These are phyloP conservation scores for Pollimyrus isidori DNA, from an alignment of 2,113 vertebrate species.

Conservation along the genomic window DNA sequence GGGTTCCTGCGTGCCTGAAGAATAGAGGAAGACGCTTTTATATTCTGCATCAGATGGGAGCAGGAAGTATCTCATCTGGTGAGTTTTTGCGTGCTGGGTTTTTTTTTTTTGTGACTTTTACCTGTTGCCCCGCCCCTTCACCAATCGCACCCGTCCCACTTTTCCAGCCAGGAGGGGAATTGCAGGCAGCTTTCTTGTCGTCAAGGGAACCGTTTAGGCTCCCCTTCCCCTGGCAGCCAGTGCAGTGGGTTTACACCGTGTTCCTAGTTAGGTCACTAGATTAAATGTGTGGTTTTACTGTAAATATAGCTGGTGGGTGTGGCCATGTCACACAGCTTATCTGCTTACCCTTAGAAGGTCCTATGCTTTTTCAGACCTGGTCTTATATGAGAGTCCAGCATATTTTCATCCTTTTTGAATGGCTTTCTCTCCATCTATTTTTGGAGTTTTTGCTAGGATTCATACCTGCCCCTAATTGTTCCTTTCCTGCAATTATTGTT, in stretches of 20 bases:
- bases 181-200: background rate
- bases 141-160: background rate
- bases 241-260: background rate
- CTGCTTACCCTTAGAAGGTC: background rate
- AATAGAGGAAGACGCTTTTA: background rate
- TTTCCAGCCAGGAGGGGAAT: background rate
- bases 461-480: background rate
- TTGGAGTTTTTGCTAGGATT: background rate
- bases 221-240: background rate
- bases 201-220: background rate
- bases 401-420: background rate
- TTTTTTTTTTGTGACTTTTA: background rate
- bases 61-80: background rate
- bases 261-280: background rate
- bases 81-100: background rate
- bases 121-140: background rate
- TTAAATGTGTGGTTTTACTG: background rate
- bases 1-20: background rate
- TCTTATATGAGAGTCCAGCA: background rate
- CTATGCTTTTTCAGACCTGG: background rate
- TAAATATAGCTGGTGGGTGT: background rate
- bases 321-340: background rate
- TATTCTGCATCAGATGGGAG: background rate
- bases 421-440: background rate
- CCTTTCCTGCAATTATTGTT: background rate